Evolutionary conservation across 2,888 invertebrate species (phyloP).

Genomic region (Alentia gelatinosa): DNA sequence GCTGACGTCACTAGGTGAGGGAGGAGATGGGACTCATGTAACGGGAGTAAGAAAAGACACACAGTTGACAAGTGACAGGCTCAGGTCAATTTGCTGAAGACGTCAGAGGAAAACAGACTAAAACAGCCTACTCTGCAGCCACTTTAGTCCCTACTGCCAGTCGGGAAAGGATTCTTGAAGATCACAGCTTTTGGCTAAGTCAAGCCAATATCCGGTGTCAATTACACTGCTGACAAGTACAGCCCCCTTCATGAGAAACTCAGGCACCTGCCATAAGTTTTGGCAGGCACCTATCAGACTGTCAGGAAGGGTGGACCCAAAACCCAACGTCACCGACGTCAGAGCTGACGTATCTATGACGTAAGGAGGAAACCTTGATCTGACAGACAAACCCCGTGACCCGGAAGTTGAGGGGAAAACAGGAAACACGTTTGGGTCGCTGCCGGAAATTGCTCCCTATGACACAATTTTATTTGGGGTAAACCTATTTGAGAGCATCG

Average conservation of each 20-base stretch:
- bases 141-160: background rate
- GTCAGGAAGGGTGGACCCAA: slow-evolving; percentile 21
- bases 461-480: background rate
- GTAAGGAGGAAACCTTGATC: slow-evolving; percentile 1
- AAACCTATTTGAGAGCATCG: background rate
- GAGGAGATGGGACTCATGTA: too few species aligned
- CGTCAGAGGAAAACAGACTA: background rate
- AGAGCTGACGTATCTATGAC: background rate
- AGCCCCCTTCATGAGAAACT: background rate
- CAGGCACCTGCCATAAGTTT: background rate
- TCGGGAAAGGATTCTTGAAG: background rate
- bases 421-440: background rate
- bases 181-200: background rate
- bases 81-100: background rate
- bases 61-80: too few species aligned
- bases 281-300: background rate
- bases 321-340: slow-evolving; percentile 9
- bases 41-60: too few species aligned
- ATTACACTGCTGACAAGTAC: background rate
- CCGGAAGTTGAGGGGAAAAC: background rate
- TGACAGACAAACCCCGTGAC: background rate
- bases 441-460: background rate
- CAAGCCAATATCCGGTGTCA: background rate
- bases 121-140: background rate
- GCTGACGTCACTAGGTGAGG: too few species aligned